Percentiles rank a stretch among this genome's conserved stretches.
phyloP scores from a whole-genome alignment of 2,888 invertebrate genomes.

The Homarus gammarus region DNA sequence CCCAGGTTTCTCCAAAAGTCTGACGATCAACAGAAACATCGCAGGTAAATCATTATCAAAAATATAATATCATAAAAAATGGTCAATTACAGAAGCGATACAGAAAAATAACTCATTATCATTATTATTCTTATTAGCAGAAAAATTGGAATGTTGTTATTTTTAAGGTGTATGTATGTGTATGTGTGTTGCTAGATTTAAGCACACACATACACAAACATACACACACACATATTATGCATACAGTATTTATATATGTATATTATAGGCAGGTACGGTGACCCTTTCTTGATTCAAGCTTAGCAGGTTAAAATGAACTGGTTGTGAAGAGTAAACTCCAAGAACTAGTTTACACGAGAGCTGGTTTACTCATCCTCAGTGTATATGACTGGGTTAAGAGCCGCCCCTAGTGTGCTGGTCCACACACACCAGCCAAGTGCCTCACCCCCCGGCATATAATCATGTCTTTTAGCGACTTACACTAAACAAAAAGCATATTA shows the following conservation, averaged over 20 bases:
- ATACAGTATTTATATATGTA: too few species aligned
- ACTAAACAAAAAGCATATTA: not conserved
- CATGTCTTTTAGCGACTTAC: not conserved
- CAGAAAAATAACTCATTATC: constrained; percentile 14
- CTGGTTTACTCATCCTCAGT: too few species aligned
- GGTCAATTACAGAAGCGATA: constrained; percentile 3
- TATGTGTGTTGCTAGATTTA: too few species aligned
- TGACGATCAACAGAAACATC: not conserved
- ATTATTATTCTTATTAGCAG: not conserved
- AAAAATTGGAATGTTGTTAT: not conserved
- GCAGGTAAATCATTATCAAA: constrained; percentile 30
- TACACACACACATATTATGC: not conserved
- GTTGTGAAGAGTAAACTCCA: too few species aligned
- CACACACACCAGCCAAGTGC: too few species aligned
- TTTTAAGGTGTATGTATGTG: too few species aligned
- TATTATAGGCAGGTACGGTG: not conserved
- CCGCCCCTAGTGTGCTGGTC: too few species aligned
- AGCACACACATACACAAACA: too few species aligned
- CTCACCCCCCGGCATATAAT: too few species aligned
- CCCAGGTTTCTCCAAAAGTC: not conserved
- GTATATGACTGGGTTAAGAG: too few species aligned
- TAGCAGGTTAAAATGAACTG: too few species aligned
- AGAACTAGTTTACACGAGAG: too few species aligned
- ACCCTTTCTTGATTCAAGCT: not conserved
- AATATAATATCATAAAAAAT: constrained; percentile 18